Conservation (phyloP, 2,113 vertebrate species). For the Fukomys damarensis region DNA sequence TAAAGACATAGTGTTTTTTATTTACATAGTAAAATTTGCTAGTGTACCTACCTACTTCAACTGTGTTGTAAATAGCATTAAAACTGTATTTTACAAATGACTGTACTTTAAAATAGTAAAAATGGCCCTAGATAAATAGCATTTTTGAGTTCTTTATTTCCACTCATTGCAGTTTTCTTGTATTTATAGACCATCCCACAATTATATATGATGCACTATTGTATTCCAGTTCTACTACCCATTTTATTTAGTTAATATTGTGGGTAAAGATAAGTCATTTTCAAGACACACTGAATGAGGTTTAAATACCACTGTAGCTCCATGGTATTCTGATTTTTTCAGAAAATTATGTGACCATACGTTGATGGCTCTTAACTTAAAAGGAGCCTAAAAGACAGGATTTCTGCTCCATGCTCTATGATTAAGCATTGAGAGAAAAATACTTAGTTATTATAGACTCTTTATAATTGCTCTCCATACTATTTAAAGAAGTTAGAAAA, state of each 20-base stretch:
- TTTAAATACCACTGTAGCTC: background rate
- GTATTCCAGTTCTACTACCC: background rate
- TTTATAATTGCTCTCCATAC: background rate
- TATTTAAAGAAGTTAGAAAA: conserved; percentile 25
- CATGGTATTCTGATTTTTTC: background rate
- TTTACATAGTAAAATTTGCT: background rate
- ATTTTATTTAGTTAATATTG: background rate
- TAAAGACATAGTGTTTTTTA: background rate
- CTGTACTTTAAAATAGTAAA: background rate
- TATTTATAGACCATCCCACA: background rate
- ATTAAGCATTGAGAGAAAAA: background rate
- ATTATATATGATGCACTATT: background rate
- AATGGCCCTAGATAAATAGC: background rate
- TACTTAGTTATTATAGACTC: background rate
- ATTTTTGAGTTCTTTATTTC: background rate
- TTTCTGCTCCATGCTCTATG: background rate
- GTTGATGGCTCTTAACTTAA: background rate
- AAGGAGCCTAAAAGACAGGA: background rate
- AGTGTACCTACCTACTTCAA: background rate
- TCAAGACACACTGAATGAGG: background rate
- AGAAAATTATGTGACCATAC: background rate
- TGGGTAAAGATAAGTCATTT: background rate
- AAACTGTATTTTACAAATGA: background rate
- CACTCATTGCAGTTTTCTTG: conserved; percentile 18
- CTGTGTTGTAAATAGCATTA: background rate